Evolutionary conservation across 2,113 vertebrate species (phyloP), one percentile per base, ranked within the genome.

Genomic region (Cyprinus carpio): DNA sequence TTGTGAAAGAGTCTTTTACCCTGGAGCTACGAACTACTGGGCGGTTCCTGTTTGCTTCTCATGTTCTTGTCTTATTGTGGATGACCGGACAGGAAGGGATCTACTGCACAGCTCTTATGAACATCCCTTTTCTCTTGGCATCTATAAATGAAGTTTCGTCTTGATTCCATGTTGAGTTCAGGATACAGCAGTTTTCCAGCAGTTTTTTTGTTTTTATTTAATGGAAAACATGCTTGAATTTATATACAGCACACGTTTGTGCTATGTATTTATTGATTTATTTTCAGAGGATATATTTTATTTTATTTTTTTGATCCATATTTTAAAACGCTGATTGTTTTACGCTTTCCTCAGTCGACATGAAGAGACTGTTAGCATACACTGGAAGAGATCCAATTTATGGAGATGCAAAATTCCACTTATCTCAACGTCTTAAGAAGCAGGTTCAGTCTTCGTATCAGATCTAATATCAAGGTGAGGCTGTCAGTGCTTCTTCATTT

Each of bases 251-350:
- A 60, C 16, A 23, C 0, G 6, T 78, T 34, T 69, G 65, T 34
- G 46, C 49, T 72, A 20, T 34, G 37, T 82, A 82, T 82, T 82
- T 82, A 82, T 82, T 72, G 49, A 72, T 82, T 51, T 71, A 27
- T 81, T 79, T 81, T 82, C 29, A 72, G 67, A 82, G 16, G 27
- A 81, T 71, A 51, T 82, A 58, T 72, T 72, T 82, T 56, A 82
- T 82, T 46, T 46, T 46, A 49, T 49, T 49, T 49, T 51, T 51
- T 51, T 51, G 49, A 51, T 51, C 5, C 13, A 1, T 51, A 4
- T 5, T 82, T 34, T 43, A 18, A 54, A 20, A 2, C 54, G 16
- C 54, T 58, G 56, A 49, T 67, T 49, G 40, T 51, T 67, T 65
- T 20, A 69, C 43, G 20, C n/a, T 49, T 31, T 69, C 37, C 27